Evolutionary conservation across 2,113 vertebrate species (phyloP).

Genomic region (Planiliza haematocheilus): DNA sequence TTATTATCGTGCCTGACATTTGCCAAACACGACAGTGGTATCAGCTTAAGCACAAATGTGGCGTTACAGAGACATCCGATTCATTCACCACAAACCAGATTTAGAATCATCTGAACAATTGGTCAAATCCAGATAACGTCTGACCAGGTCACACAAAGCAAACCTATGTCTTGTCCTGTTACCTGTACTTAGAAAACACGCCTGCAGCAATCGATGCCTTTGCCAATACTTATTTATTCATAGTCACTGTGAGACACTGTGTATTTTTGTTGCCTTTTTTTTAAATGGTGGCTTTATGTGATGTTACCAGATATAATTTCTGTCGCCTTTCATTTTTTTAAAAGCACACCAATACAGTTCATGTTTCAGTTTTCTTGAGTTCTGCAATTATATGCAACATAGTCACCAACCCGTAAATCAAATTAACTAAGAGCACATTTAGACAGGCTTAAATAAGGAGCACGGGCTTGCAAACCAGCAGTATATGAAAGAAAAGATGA

Average conservation of each 20-base stretch:
- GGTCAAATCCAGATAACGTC: slow-evolving; percentile 44
- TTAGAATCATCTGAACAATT: slow-evolving; percentile 55
- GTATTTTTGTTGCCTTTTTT: slow-evolving; percentile 57
- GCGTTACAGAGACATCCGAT: slow-evolving; percentile 50
- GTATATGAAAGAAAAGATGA: slow-evolving; percentile 57
- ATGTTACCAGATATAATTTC: slow-evolving; percentile 62
- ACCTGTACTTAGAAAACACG: slow-evolving; percentile 55
- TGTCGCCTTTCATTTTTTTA: slow-evolving; percentile 32
- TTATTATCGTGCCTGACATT: slow-evolving; percentile 79
- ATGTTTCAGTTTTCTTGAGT: slow-evolving; percentile 56
- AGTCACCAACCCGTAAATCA: slow-evolving; percentile 59
- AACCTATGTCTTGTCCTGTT: slow-evolving; percentile 62
- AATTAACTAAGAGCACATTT: slow-evolving; percentile 56
- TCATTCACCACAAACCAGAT: slow-evolving; percentile 53
- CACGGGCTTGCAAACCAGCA: slow-evolving; percentile 66
- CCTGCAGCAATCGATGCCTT: slow-evolving; percentile 71
- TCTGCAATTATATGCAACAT: slow-evolving; percentile 69
- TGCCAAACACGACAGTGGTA: slow-evolving; percentile 72
- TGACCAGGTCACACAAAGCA: slow-evolving; percentile 62
- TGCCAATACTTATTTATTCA: slow-evolving; percentile 76
- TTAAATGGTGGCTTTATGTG: slow-evolving; percentile 59
- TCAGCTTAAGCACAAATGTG: slow-evolving; percentile 63
- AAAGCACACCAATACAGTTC: slow-evolving; percentile 52
- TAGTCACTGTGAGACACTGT: slow-evolving; percentile 71
- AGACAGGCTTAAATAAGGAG: slow-evolving; percentile 61